Evolutionary conservation across 1,140 invertebrate species (phyloP).

Genomic region (Leptopilina clavipes): DNA sequence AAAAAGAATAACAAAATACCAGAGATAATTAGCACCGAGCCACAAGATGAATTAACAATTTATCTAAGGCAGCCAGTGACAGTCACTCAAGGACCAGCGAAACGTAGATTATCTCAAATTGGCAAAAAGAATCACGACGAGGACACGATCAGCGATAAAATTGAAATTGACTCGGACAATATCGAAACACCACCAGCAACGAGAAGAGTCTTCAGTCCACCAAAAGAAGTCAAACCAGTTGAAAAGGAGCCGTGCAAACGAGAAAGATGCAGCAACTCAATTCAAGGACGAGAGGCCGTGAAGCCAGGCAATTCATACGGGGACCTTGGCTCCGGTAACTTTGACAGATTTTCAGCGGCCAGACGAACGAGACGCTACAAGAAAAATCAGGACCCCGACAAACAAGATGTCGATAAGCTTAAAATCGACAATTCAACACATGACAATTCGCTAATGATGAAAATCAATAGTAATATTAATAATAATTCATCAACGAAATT

Average conservation of each 20-base stretch:
- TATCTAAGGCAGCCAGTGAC: conserved; percentile 77
- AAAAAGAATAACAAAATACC: conserved; percentile 66
- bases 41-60: conserved; percentile 78
- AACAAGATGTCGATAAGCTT: conserved; percentile 38
- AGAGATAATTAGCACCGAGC: conserved; percentile 51
- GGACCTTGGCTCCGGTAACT: conserved; percentile 80
- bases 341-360: conserved; percentile 88
- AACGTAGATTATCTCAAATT: conserved; percentile 61
- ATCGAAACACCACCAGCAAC: conserved; percentile 91
- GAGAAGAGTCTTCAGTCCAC: conserved; percentile 80
- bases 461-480: not conserved
- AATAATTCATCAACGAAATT: not conserved
- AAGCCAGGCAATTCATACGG: conserved; percentile 51
- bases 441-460: not conserved
- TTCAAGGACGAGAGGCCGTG: conserved; percentile 60
- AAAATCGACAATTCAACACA: not conserved
- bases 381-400: conserved; percentile 79
- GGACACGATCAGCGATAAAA: conserved; percentile 79
- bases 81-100: conserved; percentile 47
- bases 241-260: conserved; percentile 72
- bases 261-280: conserved; percentile 67
- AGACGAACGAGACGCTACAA: conserved; percentile 89
- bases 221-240: conserved; percentile 77
- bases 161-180: conserved; percentile 92
- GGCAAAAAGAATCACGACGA: conserved; percentile 60